phyloP scores from a whole-genome alignment of 2,888 invertebrate species.

The Melinopterus prodromus region DNA sequence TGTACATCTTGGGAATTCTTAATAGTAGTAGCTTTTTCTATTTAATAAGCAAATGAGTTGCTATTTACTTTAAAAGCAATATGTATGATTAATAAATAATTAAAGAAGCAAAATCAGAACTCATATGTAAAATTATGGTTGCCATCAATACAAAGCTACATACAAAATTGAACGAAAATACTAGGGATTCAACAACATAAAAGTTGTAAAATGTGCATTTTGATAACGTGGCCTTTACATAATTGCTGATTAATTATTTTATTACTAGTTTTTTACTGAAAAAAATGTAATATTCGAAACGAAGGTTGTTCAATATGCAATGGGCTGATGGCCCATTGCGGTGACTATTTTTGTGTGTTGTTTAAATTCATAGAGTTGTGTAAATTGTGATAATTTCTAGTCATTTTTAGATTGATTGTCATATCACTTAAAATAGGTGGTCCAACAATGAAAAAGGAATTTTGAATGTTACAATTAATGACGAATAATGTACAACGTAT shows the following conservation, averaged over 20 bases:
- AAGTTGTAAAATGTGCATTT: conserved; percentile 16
- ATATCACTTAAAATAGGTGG: conserved; percentile 21
- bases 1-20: conserved; percentile 61
- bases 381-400: conserved; percentile 38
- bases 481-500: not conserved
- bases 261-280: conserved; percentile 13
- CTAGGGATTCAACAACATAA: not conserved
- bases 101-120: conserved; percentile 5
- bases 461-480: not conserved
- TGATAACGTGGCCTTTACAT: conserved; percentile 24
- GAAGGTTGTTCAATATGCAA: conserved; percentile 12
- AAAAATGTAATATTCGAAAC: not conserved
- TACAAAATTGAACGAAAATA: not conserved
- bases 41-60: not conserved
- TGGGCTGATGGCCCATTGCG: not conserved
- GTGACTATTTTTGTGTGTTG: conserved; percentile 13
- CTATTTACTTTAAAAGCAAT: conserved; percentile 10
- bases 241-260: conserved; percentile 13
- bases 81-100: conserved; percentile 7
- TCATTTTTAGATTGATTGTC: conserved; percentile 27
- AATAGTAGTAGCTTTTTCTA: conserved; percentile 33
- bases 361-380: conserved; percentile 28
- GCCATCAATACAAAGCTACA: not conserved
- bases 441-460: conserved; percentile 5
- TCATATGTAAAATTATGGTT: not conserved